phyloP scores from a whole-genome alignment of 2,888 invertebrate genomes.

The Agrochola lychnidis region DNA sequence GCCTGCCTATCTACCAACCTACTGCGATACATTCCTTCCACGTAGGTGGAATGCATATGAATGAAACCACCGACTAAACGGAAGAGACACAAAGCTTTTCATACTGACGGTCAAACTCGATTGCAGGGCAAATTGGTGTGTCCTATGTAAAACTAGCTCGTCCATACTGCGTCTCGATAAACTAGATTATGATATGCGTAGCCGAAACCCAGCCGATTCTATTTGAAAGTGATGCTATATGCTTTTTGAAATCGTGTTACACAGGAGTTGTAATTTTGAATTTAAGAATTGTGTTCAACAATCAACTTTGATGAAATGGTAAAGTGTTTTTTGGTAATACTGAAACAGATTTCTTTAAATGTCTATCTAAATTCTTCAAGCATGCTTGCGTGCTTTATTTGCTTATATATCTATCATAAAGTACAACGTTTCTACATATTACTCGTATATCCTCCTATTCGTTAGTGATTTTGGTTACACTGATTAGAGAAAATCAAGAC shows the following conservation, averaged over 20 bases:
- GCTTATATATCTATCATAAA: too few relatives aligned
- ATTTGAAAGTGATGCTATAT: neutral
- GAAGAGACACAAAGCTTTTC: neutral
- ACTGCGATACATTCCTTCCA: neutral
- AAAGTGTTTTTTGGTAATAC: neutral
- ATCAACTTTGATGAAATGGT: neutral
- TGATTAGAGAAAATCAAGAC: neutral
- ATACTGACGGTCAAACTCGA: slow-evolving; percentile 25
- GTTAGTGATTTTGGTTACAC: neutral
- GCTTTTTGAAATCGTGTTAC: neutral
- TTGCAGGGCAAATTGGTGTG: slow-evolving; percentile 15
- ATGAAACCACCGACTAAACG: neutral
- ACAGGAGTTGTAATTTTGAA: neutral
- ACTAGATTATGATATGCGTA: slow-evolving; percentile 33
- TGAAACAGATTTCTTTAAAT: neutral
- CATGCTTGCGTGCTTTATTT: neutral
- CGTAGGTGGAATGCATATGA: neutral
- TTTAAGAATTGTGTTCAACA: neutral
- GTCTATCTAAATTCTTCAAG: neutral
- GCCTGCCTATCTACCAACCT: neutral
- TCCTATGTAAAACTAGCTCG: slow-evolving; percentile 22
- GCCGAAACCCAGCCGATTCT: neutral
- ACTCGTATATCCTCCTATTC: too few relatives aligned
- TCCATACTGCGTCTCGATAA: slow-evolving; percentile 22
- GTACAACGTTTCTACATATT: too few relatives aligned